Conservation (phyloP, 1,140 invertebrate genomes). For the Drosophila ficusphila region DNA sequence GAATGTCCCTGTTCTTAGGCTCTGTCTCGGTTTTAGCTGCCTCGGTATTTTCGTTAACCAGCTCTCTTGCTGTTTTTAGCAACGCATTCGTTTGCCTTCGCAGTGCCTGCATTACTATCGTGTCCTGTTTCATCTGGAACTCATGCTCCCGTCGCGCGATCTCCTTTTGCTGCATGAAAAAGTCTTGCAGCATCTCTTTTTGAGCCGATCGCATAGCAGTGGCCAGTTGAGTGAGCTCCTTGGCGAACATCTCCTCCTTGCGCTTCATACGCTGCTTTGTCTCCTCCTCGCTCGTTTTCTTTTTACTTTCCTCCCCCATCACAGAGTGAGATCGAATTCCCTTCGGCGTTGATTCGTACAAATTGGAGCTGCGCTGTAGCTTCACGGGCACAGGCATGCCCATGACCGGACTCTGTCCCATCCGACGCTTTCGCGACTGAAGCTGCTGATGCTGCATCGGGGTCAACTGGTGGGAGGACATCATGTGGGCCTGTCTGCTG, state of each 20-base stretch:
- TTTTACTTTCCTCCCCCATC: constrained; percentile 7
- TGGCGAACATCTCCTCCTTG: constrained; percentile 50
- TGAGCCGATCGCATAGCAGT: constrained; percentile 62
- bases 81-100: constrained; percentile 64
- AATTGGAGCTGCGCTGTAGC: constrained; percentile 52
- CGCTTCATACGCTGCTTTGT: constrained; percentile 32
- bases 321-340: neutral
- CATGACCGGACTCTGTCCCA: constrained; percentile 9
- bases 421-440: constrained; percentile 51
- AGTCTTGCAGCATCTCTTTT: constrained; percentile 65
- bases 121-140: constrained; percentile 73
- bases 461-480: constrained; percentile 34
- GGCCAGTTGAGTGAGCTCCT: constrained; percentile 62
- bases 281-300: constrained; percentile 31
- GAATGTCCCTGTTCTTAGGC: neutral
- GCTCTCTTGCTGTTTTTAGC: constrained; percentile 48
- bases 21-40: neutral
- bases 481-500: constrained; percentile 55
- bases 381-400: constrained; percentile 56
- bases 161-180: constrained; percentile 73
- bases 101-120: constrained; percentile 62
- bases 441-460: constrained; percentile 38
- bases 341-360: constrained; percentile 9
- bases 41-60: constrained; percentile 4
- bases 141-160: constrained; percentile 68